Evolutionary conservation across 2,888 invertebrate genomes (phyloP).

Genomic region (Rhamphomyia laevipes): DNA sequence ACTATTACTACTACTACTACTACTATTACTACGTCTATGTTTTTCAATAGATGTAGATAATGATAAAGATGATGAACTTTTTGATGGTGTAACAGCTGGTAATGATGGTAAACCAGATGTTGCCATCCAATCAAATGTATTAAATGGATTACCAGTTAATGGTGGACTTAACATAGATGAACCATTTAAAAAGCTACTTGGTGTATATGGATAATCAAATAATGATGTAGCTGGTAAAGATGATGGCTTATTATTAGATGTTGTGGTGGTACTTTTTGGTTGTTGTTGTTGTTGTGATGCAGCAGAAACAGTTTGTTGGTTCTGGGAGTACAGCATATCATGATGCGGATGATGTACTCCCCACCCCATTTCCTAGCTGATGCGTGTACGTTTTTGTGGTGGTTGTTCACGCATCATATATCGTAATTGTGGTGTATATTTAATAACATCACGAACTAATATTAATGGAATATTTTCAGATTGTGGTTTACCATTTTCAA

Average conservation of each 20-base stretch:
- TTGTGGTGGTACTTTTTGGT: constrained; percentile 12
- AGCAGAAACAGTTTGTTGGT: constrained; percentile 21
- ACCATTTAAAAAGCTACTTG: neutral
- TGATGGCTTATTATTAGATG: constrained; percentile 10
- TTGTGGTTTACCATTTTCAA: constrained; percentile 63
- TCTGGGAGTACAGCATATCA: constrained; percentile 38
- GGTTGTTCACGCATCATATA: constrained; percentile 57
- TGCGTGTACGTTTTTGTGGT: constrained; percentile 34
- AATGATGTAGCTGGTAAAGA: constrained; percentile 3
- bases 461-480: constrained; percentile 66
- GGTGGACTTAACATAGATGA: constrained; percentile 35
- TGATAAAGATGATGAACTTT: neutral
- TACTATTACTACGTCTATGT: neutral
- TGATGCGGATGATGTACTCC: constrained; percentile 34
- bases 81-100: constrained; percentile 4
- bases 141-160: constrained; percentile 18
- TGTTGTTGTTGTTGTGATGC: constrained; percentile 15
- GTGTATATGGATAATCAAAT: constrained; percentile 2
- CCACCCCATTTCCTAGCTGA: constrained; percentile 41
- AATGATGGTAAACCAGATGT: constrained; percentile 17
- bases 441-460: constrained; percentile 71
- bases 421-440: constrained; percentile 76
- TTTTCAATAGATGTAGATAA: constrained; percentile 1
- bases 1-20: neutral
- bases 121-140: constrained; percentile 19